These are phyloP conservation scores for Aphaenogaster ashmeadi DNA, from an alignment of 1,140 invertebrate genomes.

Conservation along the genomic window DNA sequence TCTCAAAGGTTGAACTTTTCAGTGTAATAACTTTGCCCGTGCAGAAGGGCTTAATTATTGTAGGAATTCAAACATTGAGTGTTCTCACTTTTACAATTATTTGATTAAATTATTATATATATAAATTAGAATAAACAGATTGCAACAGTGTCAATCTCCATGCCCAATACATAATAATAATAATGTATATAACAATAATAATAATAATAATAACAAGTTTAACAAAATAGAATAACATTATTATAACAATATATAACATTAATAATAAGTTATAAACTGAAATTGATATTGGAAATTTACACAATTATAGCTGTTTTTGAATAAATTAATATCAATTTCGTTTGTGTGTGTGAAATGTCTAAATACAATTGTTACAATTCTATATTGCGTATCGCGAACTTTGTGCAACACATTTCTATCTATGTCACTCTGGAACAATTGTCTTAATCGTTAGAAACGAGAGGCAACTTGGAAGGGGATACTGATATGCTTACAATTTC, in stretches of 20 bases:
- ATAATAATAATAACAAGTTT: slow-evolving; percentile 22
- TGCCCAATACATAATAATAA: background rate
- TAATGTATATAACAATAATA: slow-evolving; percentile 12
- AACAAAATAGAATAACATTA: slow-evolving; percentile 24
- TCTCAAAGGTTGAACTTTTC: slow-evolving; percentile 22
- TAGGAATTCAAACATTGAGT: slow-evolving; percentile 26
- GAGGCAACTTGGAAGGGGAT: background rate
- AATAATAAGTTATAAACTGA: slow-evolving; percentile 32
- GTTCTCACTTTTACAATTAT: slow-evolving; percentile 7
- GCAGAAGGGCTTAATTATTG: slow-evolving; percentile 4
- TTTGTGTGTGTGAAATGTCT: background rate
- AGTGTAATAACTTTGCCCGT: background rate
- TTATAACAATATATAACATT: slow-evolving; percentile 5
- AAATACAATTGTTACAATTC: background rate
- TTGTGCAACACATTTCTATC: background rate
- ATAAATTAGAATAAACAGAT: slow-evolving; percentile 16
- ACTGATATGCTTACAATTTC: slow-evolving; percentile 52
- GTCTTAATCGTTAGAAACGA: slow-evolving; percentile 1
- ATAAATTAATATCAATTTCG: slow-evolving; percentile 13
- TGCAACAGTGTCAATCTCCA: background rate
- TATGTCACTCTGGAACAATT: background rate
- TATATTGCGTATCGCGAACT: background rate
- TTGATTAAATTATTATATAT: slow-evolving; percentile 13
- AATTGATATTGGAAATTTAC: slow-evolving; percentile 29
- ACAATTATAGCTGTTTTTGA: slow-evolving; percentile 32